phyloP scores from a whole-genome alignment of 2,113 vertebrate species.

The Gyps fulvus region DNA sequence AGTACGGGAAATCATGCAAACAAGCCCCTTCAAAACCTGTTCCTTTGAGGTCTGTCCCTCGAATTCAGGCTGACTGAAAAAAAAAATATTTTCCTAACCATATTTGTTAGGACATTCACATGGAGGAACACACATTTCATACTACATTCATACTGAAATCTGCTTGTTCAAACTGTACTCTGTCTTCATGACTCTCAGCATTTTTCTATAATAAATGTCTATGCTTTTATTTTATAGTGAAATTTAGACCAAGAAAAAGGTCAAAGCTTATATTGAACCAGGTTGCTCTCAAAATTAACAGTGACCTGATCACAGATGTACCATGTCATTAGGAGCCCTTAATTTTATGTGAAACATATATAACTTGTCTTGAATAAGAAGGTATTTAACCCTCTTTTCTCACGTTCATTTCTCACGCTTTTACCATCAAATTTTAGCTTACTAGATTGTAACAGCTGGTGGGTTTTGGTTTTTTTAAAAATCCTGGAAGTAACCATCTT shows the following conservation, averaged over 20 bases:
- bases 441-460: background rate
- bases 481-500: background rate
- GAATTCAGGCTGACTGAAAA: background rate
- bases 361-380: background rate
- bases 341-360: background rate
- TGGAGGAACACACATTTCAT: background rate
- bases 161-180: background rate
- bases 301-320: background rate
- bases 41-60: background rate
- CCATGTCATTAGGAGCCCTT: background rate
- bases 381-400: background rate
- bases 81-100: background rate
- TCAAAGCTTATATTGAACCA: background rate
- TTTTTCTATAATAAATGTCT: background rate
- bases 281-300: background rate
- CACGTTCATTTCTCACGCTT: background rate
- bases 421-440: background rate
- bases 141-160: background rate
- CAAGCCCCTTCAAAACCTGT: background rate
- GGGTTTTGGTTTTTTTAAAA: accelerated
- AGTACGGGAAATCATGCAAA: background rate
- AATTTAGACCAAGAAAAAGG: background rate
- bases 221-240: background rate
- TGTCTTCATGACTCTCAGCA: background rate
- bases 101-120: background rate